phyloP scores from a whole-genome alignment of 2,797 vertebrate species.

The Martes flavigula region DNA sequence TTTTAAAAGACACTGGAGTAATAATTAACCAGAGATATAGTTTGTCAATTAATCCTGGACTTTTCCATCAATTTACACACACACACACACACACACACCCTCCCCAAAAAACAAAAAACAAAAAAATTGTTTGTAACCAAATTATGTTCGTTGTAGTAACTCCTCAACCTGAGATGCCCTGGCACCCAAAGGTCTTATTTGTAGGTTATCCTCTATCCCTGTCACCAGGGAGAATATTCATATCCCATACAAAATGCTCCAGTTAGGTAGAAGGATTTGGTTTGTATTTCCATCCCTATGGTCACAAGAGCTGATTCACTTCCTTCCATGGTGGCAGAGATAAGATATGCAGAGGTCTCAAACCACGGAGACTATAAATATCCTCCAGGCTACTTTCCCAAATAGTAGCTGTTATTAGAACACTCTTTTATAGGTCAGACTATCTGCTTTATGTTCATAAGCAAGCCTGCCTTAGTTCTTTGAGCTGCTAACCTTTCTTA shows the following conservation, averaged over 20 bases:
- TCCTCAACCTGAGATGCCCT: neutral
- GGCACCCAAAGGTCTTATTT: neutral
- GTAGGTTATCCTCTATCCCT: neutral
- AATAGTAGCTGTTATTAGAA: neutral
- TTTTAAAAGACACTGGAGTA: constrained; percentile 8
- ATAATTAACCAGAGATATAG: neutral
- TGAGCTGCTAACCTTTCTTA: neutral
- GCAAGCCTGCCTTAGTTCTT: neutral
- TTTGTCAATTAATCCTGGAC: neutral
- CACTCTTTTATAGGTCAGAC: neutral
- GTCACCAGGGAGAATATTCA: neutral
- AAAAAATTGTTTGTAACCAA: neutral
- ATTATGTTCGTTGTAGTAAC: neutral
- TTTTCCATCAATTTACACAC: neutral
- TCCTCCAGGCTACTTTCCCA: neutral
- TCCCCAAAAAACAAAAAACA: neutral
- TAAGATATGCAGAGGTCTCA: neutral
- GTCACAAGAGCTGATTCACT: neutral
- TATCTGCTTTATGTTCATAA: neutral
- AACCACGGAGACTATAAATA: neutral
- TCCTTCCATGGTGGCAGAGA: neutral
- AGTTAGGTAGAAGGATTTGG: neutral
- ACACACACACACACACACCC: neutral
- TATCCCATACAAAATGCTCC: neutral
- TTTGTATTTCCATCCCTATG: neutral